Evolutionary conservation across 2,113 vertebrate species (phyloP).

Genomic region (Apteryx owenii): DNA sequence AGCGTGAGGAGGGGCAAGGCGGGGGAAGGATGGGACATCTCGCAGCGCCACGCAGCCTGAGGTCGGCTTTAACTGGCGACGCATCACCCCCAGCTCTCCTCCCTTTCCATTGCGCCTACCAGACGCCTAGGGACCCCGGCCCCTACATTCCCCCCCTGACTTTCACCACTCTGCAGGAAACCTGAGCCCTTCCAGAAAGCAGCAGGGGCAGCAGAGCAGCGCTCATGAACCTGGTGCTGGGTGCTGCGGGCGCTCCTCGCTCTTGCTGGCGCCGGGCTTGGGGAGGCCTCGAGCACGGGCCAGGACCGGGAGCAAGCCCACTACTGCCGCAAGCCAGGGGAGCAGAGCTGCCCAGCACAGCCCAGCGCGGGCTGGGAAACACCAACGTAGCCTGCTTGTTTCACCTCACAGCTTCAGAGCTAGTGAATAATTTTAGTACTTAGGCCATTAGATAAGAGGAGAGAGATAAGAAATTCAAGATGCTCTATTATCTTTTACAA

Average conservation of each 20-base stretch:
- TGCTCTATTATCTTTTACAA: background rate
- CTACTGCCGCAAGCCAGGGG: fast-evolving
- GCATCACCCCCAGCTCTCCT: background rate
- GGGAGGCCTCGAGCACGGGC: background rate
- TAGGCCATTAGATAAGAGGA: background rate
- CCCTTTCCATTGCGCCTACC: background rate
- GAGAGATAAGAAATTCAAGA: background rate
- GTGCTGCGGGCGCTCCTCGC: background rate
- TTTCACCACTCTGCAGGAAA: background rate
- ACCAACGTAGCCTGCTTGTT: background rate
- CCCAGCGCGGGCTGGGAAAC: background rate
- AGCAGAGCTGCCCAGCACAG: background rate
- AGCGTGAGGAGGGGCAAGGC: background rate
- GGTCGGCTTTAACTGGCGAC: background rate
- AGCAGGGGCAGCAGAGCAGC: background rate
- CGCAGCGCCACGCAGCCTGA: background rate
- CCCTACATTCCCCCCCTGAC: background rate
- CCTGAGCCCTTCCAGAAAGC: background rate
- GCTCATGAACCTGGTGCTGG: background rate
- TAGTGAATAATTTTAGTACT: background rate
- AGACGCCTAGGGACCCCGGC: background rate
- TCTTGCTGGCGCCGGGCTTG: background rate
- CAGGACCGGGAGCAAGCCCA: background rate
- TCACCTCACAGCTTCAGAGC: background rate
- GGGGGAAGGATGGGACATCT: background rate